These are phyloP conservation scores for Acanthococcus lagerstroemiae DNA, from an alignment of 2,888 invertebrate genomes.

Conservation along the genomic window DNA sequence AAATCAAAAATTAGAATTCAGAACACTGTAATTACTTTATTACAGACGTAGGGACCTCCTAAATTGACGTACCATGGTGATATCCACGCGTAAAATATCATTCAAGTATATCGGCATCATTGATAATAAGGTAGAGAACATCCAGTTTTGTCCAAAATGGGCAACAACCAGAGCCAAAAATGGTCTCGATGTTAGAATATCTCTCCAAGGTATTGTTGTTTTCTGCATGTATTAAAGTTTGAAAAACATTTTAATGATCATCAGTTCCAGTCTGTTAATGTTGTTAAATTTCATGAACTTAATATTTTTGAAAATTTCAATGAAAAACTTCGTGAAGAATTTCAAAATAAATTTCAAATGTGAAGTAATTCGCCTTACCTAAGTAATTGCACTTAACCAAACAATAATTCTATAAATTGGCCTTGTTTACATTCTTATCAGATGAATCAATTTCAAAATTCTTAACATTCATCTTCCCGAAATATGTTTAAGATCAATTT, in stretches of 20 bases:
- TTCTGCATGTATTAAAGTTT: neutral
- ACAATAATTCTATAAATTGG: too few relatives aligned
- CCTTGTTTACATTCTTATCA: too few relatives aligned
- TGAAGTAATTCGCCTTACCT: too few relatives aligned
- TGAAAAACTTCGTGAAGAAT: too few relatives aligned
- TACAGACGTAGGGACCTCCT: neutral
- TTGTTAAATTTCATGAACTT: neutral
- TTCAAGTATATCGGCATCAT: slow-evolving; percentile 14
- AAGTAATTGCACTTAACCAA: too few relatives aligned
- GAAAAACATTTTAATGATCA: neutral
- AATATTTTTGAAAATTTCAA: neutral
- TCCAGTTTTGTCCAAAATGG: slow-evolving; percentile 27
- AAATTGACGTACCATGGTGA: slow-evolving; percentile 5
- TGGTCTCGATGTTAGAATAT: slow-evolving; percentile 12
- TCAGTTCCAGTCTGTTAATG: neutral
- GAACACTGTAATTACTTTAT: too few relatives aligned
- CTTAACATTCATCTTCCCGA: too few relatives aligned
- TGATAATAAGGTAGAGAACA: slow-evolving; percentile 3
- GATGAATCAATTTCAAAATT: too few relatives aligned
- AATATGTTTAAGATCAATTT: too few relatives aligned
- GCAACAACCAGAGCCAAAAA: slow-evolving; percentile 11
- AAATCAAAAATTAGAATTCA: too few relatives aligned
- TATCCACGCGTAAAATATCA: neutral
- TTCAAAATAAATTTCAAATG: too few relatives aligned
- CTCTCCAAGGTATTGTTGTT: slow-evolving; percentile 21